These are phyloP conservation scores for Drosophila leontia DNA, from an alignment of 1,140 invertebrate genomes.

Conservation along the genomic window DNA sequence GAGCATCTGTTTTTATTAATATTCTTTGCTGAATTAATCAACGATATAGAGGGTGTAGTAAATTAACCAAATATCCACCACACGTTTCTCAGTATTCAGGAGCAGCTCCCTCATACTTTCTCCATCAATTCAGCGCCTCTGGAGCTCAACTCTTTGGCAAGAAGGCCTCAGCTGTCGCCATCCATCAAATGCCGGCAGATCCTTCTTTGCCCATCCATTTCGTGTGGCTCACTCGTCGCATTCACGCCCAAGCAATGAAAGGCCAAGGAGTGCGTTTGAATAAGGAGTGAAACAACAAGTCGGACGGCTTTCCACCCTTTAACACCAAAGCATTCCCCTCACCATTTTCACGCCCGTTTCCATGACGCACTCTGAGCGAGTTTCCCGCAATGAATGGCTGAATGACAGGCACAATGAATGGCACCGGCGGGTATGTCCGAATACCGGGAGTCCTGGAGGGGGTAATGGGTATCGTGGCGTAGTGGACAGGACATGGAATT, in stretches of 20 bases:
- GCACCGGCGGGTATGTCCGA: slow-evolving; percentile 29
- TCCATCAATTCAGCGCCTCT: slow-evolving; percentile 5
- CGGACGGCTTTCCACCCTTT: slow-evolving; percentile 9
- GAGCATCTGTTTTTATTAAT: not conserved
- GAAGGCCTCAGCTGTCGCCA: slow-evolving; percentile 38
- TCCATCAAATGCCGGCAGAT: slow-evolving; percentile 48
- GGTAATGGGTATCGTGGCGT: slow-evolving; percentile 34
- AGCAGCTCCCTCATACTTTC: slow-evolving; percentile 1
- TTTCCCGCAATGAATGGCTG: slow-evolving; percentile 51
- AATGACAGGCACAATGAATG: slow-evolving; percentile 57
- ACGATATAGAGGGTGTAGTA: not conserved
- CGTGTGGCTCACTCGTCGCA: slow-evolving; percentile 26
- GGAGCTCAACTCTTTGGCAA: slow-evolving; percentile 15
- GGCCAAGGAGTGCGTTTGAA: slow-evolving; percentile 33
- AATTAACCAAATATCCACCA: slow-evolving; percentile 9
- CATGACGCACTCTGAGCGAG: slow-evolving; percentile 33
- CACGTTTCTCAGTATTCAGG: slow-evolving; percentile 1
- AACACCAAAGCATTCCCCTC: not conserved
- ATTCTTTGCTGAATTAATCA: slow-evolving; percentile 4
- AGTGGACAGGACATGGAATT: slow-evolving; percentile 33
- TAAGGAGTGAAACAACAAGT: slow-evolving; percentile 36
- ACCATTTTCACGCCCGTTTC: slow-evolving; percentile 27
- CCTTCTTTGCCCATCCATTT: slow-evolving; percentile 36
- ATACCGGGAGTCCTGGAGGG: slow-evolving; percentile 14
- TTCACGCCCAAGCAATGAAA: slow-evolving; percentile 51